Percentiles rank a stretch among this genome's conserved stretches.
Evolutionary conservation across 2,797 vertebrate genomes (phyloP).

Genomic region (Hypotaenidia okinawae): DNA sequence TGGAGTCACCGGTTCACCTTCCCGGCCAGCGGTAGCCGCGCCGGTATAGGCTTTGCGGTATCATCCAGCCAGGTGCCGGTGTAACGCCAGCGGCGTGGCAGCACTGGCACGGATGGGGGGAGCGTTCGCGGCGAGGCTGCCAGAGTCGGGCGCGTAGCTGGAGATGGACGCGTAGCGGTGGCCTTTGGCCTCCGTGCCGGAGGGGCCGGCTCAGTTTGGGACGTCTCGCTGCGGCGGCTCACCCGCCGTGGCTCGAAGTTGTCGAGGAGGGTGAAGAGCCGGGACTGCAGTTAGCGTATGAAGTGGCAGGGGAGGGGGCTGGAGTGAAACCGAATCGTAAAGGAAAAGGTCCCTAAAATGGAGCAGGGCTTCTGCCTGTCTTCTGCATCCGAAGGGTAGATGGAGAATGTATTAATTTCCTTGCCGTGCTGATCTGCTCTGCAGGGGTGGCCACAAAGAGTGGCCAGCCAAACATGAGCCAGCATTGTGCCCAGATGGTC

Average conservation of each 20-base stretch:
- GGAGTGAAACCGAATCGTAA: background rate
- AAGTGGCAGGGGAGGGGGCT: background rate
- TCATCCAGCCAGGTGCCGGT: too few relatives aligned
- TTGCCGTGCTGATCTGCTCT: background rate
- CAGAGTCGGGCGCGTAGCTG: fast-evolving
- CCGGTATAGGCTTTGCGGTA: too few relatives aligned
- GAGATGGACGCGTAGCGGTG: too few relatives aligned
- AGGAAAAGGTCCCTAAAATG: background rate
- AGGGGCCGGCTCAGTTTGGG: fast-evolving
- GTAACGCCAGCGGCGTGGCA: background rate
- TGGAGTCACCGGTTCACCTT: background rate
- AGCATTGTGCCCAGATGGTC: too few relatives aligned
- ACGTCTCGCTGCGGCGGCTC: fast-evolving
- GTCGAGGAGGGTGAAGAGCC: background rate
- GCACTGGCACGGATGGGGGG: fast-evolving
- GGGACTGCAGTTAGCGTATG: background rate
- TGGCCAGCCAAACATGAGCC: too few relatives aligned
- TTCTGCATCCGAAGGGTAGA: background rate
- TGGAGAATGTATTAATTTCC: background rate
- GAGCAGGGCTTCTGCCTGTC: background rate
- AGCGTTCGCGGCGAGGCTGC: background rate
- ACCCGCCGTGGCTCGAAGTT: fast-evolving
- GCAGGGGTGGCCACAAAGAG: too few relatives aligned
- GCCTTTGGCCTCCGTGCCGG: too few relatives aligned
- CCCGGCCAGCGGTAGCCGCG: background rate